Evolutionary conservation across 2,113 vertebrate genomes (phyloP).

Genomic region (Peromyscus polionotus): DNA sequence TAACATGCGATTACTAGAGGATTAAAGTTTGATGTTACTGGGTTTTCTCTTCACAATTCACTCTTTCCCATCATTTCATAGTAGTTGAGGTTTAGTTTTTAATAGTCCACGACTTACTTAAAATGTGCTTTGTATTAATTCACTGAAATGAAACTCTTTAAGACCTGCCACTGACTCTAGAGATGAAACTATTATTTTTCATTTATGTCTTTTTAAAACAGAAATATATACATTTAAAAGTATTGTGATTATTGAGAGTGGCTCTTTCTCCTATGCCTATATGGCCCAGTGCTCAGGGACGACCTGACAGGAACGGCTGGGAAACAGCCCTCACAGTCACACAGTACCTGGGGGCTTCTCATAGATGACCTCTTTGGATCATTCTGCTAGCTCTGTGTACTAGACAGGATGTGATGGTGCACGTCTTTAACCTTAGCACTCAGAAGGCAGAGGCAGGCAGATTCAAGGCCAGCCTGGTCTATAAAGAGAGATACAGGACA

Average conservation of each 20-base stretch:
- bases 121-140: background rate
- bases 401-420: background rate
- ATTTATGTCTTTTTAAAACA: background rate
- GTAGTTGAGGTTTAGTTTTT: background rate
- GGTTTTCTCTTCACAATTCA: slow-evolving; percentile 21
- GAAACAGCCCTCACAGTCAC: background rate
- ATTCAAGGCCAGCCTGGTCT: background rate
- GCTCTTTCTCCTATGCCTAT: background rate
- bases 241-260: background rate
- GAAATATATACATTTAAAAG: slow-evolving; percentile 1
- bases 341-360: background rate
- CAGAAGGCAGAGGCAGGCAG: background rate
- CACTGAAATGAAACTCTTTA: slow-evolving; percentile 24
- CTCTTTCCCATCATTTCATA: background rate
- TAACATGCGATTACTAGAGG: background rate
- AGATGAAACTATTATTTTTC: slow-evolving; percentile 26
- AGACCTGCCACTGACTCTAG: background rate
- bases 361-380: background rate
- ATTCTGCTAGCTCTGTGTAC: background rate
- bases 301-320: background rate
- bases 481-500: background rate
- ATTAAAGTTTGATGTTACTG: background rate
- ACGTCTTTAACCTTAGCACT: background rate
- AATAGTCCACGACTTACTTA: background rate
- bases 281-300: background rate